Evolutionary conservation across 2,113 vertebrate genomes (phyloP).

Genomic region (Leuciscus idus): DNA sequence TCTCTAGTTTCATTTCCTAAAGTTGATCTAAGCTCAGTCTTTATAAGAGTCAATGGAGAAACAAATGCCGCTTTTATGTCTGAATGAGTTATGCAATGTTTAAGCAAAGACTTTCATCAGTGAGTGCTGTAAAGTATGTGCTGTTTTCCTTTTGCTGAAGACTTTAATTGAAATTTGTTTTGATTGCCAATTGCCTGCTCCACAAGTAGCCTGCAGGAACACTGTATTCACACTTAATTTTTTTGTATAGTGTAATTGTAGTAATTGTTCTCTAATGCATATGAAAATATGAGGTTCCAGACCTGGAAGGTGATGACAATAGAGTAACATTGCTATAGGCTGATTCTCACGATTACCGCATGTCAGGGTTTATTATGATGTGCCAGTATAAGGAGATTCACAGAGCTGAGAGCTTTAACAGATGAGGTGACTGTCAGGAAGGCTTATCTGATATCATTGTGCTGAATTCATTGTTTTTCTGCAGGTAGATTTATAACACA

Average conservation of each 20-base stretch:
- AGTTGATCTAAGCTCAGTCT: neutral
- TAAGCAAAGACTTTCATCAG: neutral
- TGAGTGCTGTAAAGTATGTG: neutral
- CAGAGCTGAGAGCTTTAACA: slow-evolving; percentile 39
- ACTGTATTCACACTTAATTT: neutral
- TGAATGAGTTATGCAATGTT: slow-evolving; percentile 22
- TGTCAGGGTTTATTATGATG: slow-evolving; percentile 5
- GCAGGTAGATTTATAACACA: slow-evolving; percentile 65
- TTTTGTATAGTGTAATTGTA: neutral
- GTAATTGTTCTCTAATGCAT: neutral
- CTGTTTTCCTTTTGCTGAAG: neutral
- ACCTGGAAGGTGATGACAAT: neutral
- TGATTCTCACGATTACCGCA: slow-evolving; percentile 13
- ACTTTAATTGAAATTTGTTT: slow-evolving; percentile 10
- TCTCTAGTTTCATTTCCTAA: neutral
- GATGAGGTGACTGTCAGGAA: slow-evolving; percentile 60
- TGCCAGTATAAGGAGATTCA: neutral
- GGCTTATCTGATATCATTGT: slow-evolving; percentile 52
- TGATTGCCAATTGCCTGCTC: neutral
- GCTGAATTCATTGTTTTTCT: slow-evolving; percentile 70
- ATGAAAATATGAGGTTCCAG: neutral
- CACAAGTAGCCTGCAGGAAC: neutral
- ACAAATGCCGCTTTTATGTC: slow-evolving; percentile 26
- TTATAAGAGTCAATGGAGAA: neutral
- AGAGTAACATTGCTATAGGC: neutral